phyloP scores from a whole-genome alignment of 1,140 invertebrate genomes.

The Ceratosolen fusciceps region DNA sequence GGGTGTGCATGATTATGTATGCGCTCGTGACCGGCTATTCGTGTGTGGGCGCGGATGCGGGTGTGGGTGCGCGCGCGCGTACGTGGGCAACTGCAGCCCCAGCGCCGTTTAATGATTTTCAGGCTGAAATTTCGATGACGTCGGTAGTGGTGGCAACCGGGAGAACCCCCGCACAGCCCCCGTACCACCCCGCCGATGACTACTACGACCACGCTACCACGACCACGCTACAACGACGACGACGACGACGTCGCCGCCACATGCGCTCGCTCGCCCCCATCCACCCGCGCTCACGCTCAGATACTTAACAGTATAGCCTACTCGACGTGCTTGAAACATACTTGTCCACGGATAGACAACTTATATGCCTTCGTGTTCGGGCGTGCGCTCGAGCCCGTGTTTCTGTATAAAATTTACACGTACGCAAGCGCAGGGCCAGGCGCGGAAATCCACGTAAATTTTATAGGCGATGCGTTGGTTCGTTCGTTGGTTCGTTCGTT shows the following conservation, averaged over 20 bases:
- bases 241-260: neutral
- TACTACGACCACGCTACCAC: neutral
- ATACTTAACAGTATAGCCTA: slow-evolving; percentile 22
- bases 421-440: neutral
- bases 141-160: neutral
- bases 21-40: slow-evolving; percentile 60
- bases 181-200: neutral
- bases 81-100: slow-evolving; percentile 59
- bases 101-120: slow-evolving; percentile 67
- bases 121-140: slow-evolving; percentile 70
- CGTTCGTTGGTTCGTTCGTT: too few relatives aligned
- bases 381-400: too few relatives aligned
- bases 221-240: neutral
- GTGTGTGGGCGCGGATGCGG: slow-evolving; percentile 64
- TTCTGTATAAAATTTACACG: neutral
- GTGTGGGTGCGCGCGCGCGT: slow-evolving; percentile 62
- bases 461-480: slow-evolving; percentile 69
- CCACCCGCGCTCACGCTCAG: neutral
- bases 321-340: slow-evolving; percentile 25
- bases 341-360: neutral
- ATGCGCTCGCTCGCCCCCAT: neutral
- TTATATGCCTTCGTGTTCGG: neutral
- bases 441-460: slow-evolving; percentile 65
- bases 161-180: too few relatives aligned
- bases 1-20: slow-evolving; percentile 50